Conservation (phyloP, 2,113 vertebrate species). For the Muntiacus reevesi region DNA sequence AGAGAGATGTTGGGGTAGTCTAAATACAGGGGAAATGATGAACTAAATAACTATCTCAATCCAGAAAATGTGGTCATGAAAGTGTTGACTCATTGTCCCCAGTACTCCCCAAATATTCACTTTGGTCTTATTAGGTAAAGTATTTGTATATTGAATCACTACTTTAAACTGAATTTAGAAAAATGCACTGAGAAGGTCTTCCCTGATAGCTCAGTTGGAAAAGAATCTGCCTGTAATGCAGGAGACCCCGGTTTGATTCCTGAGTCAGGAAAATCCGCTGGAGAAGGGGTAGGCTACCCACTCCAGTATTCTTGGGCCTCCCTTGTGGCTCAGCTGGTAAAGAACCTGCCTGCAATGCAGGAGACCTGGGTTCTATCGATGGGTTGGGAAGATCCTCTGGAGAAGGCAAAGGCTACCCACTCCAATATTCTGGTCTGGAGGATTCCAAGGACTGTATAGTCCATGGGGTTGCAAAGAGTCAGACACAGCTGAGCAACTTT, state of each 20-base stretch:
- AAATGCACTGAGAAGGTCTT: not conserved
- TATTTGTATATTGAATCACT: not conserved
- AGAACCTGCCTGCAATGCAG: not conserved
- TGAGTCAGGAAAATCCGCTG: not conserved
- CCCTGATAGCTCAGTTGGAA: not conserved
- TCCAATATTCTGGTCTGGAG: not conserved
- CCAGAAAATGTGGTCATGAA: not conserved
- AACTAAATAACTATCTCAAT: not conserved
- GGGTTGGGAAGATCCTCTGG: not conserved
- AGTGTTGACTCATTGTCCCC: not conserved
- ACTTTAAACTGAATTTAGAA: not conserved
- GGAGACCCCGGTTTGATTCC: not conserved
- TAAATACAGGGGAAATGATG: not conserved
- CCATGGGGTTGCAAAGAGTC: not conserved
- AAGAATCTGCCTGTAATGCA: not conserved
- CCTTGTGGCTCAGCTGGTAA: not conserved
- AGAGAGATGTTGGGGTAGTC: not conserved
- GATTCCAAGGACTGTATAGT: not conserved
- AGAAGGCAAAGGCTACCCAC: not conserved
- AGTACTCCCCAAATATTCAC: not conserved
- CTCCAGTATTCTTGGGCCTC: not conserved
- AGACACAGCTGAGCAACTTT: not conserved
- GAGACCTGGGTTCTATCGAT: not conserved
- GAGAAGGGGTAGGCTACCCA: not conserved
- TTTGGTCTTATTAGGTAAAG: not conserved